A percentile compares a stretch with the other conserved stretches of the same genome.
Evolutionary conservation across 2,888 invertebrate genomes (phyloP).

Genomic region (Oscheius sp.): DNA sequence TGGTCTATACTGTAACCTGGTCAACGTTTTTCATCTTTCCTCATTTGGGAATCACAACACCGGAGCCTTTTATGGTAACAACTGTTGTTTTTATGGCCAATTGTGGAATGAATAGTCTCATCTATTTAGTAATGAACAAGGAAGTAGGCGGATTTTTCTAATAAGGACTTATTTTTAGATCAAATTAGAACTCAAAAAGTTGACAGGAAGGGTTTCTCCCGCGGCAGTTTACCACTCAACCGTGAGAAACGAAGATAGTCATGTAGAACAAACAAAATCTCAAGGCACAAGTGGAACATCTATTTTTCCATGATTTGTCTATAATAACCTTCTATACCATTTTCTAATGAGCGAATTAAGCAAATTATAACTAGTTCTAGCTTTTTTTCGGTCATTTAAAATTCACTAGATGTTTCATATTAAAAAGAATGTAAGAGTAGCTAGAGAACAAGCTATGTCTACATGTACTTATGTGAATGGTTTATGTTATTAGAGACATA

Average conservation of each 20-base stretch:
- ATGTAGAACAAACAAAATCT: too few relatives aligned
- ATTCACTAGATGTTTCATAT: too few relatives aligned
- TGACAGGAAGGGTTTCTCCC: background rate
- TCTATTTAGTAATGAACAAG: conserved; percentile 27
- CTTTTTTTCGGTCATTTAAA: too few relatives aligned
- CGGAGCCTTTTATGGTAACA: conserved; percentile 13
- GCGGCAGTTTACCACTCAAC: conserved; percentile 4
- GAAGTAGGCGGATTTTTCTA: conserved; percentile 2
- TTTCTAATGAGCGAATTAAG: too few relatives aligned
- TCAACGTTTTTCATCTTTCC: conserved; percentile 27
- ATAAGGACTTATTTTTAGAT: background rate
- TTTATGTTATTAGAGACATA: too few relatives aligned
- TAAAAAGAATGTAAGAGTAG: too few relatives aligned
- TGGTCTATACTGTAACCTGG: conserved; percentile 24
- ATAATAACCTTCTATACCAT: too few relatives aligned
- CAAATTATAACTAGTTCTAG: too few relatives aligned
- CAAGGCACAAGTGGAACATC: too few relatives aligned
- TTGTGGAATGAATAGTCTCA: conserved; percentile 23
- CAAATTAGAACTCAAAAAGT: background rate
- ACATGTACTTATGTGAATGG: too few relatives aligned
- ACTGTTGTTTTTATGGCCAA: conserved; percentile 22
- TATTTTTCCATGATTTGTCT: too few relatives aligned
- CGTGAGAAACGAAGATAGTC: background rate
- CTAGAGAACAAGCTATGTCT: too few relatives aligned
- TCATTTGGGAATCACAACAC: background rate